phyloP scores from a whole-genome alignment of 1,140 invertebrate genomes.

The Asbolus verrucosus region DNA sequence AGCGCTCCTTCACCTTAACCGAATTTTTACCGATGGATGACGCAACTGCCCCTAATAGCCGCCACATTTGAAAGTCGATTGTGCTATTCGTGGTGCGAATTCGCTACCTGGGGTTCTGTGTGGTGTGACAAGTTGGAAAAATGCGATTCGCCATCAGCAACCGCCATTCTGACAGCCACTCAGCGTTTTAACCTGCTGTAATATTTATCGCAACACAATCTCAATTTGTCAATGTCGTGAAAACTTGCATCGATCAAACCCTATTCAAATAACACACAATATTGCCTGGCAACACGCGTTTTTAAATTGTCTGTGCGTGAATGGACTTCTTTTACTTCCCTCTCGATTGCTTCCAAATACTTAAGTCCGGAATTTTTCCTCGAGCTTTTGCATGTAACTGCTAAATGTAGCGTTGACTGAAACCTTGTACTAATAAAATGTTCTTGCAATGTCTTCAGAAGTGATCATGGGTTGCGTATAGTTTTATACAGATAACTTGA shows the following conservation, averaged over 20 bases:
- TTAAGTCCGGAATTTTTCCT: neutral
- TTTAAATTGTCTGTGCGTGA: constrained; percentile 15
- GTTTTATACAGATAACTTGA: too few species aligned
- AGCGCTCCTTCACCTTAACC: constrained; percentile 13
- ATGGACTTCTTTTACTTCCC: neutral
- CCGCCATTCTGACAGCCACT: constrained; percentile 42
- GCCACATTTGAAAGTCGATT: constrained; percentile 25
- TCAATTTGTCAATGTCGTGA: constrained; percentile 44
- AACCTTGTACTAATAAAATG: too few species aligned
- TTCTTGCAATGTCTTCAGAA: too few species aligned
- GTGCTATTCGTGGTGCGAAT: constrained; percentile 8
- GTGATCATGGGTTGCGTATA: too few species aligned
- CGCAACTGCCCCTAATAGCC: too few species aligned
- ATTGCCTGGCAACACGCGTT: constrained; percentile 9
- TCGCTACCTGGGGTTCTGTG: neutral
- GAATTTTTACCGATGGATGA: constrained; percentile 2
- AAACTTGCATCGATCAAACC: constrained; percentile 41
- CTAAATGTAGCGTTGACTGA: too few species aligned
- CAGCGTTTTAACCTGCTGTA: constrained; percentile 42
- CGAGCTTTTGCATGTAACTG: too few species aligned
- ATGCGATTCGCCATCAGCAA: constrained; percentile 37
- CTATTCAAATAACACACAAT: constrained; percentile 30
- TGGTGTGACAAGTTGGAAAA: constrained; percentile 34
- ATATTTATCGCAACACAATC: constrained; percentile 46
- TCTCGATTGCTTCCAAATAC: constrained; percentile 6